Evolutionary conservation across 2,113 vertebrate species (phyloP).

Genomic region (Bostrychus sinensis): DNA sequence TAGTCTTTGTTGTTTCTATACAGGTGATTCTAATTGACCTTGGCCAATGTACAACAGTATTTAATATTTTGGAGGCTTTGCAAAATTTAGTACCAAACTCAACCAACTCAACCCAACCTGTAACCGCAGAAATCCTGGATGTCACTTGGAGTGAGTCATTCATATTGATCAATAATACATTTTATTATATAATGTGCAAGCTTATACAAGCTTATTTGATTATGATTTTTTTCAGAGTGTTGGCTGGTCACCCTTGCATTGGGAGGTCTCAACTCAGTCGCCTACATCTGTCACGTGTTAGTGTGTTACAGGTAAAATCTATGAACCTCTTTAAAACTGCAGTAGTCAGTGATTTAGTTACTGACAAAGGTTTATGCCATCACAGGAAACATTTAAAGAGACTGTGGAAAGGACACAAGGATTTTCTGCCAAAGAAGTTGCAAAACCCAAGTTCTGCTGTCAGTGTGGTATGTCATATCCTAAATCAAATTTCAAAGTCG

Average conservation of each 20-base stretch:
- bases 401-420: constrained; percentile 84
- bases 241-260: constrained; percentile 84
- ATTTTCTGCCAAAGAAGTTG: constrained; percentile 83
- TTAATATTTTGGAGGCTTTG: constrained; percentile 14
- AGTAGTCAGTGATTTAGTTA: too few species aligned
- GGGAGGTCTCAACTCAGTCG: constrained; percentile 81
- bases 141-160: constrained; percentile 73
- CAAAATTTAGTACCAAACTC: too few species aligned
- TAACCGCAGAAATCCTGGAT: constrained; percentile 67
- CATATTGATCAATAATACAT: neutral
- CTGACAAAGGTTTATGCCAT: neutral
- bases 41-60: constrained; percentile 55
- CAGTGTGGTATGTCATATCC: constrained; percentile 79
- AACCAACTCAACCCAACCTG: neutral
- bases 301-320: constrained; percentile 86
- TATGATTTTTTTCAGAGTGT: constrained; percentile 66
- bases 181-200: neutral
- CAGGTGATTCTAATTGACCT: constrained; percentile 78
- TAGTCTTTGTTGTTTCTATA: neutral
- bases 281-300: constrained; percentile 85
- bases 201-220: neutral
- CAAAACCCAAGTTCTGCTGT: constrained; percentile 75
- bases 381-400: constrained; percentile 87
- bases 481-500: neutral
- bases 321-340: too few species aligned